Percentiles rank a stretch among this genome's conserved stretches.
Evolutionary conservation across 2,113 vertebrate species (phyloP).

Genomic region (Pollachius pollachius): DNA sequence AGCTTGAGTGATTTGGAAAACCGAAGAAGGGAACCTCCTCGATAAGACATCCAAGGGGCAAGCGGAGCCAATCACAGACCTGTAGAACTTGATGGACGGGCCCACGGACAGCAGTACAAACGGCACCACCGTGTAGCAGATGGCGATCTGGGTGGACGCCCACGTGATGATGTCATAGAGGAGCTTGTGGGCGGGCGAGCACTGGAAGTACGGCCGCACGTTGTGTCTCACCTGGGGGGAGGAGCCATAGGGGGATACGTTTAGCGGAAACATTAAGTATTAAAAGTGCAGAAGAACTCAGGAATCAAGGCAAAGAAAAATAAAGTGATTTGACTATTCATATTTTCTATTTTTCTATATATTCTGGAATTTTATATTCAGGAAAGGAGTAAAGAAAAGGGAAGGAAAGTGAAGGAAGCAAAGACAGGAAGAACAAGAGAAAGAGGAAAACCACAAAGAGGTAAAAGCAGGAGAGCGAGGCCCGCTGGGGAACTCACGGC

Average conservation of each 20-base stretch:
- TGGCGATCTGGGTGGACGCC: conserved; percentile 84
- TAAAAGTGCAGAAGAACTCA: no score
- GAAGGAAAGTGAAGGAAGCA: not conserved
- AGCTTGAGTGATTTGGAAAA: no score
- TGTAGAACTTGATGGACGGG: conserved; percentile 85
- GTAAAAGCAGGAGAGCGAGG: not conserved
- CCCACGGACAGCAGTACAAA: conserved; percentile 91
- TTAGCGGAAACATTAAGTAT: no score
- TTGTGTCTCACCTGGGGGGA: conserved; percentile 84
- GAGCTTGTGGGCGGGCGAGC: conserved; percentile 77
- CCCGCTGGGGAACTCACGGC: conserved; percentile 76
- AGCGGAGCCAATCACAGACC: conserved; percentile 22
- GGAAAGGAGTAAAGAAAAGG: no score
- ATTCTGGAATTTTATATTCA: no score
- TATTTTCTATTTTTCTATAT: no score
- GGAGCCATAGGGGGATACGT: no score
- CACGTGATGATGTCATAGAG: conserved; percentile 87
- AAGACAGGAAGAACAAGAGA: not conserved
- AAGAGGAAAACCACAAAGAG: not conserved
- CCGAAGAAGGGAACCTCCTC: no score
- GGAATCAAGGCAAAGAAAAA: no score
- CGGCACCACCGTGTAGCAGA: conserved; percentile 92
- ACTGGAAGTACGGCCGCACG: conserved; percentile 82
- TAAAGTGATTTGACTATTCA: no score
- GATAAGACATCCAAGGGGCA: no score